Evolutionary conservation across 92 coral and sea anemone species (phyloP).

Genomic region (Anthopleura xanthogrammica): DNA sequence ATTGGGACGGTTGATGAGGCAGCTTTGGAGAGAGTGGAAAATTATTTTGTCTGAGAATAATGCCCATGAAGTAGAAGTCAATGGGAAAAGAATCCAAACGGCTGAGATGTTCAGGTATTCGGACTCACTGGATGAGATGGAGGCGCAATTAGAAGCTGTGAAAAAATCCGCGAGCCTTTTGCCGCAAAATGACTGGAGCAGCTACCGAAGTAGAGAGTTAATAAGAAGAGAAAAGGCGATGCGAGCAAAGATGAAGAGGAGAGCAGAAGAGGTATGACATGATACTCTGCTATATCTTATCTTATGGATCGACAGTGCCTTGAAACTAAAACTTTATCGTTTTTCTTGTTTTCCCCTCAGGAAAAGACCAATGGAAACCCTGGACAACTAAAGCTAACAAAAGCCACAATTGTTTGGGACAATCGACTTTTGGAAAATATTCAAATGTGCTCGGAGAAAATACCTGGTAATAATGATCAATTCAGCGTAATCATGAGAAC

Average conservation of each 20-base stretch:
- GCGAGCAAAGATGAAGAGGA: slow-evolving; percentile 31
- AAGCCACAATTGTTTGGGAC: slow-evolving; percentile 57
- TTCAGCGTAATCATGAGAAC: too few species aligned
- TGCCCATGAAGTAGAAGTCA: slow-evolving; percentile 21
- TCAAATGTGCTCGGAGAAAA: slow-evolving; percentile 54
- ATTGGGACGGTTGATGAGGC: slow-evolving; percentile 27
- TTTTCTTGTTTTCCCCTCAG: too few species aligned
- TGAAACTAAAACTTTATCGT: too few species aligned
- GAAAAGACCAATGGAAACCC: too few species aligned
- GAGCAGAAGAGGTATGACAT: slow-evolving; percentile 3
- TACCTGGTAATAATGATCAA: slow-evolving; percentile 50
- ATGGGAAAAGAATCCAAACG: slow-evolving; percentile 18
- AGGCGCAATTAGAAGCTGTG: slow-evolving; percentile 35
- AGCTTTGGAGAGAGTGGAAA: slow-evolving; percentile 46
- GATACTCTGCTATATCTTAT: too few species aligned
- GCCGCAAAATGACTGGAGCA: background rate
- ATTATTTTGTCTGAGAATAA: slow-evolving; percentile 16
- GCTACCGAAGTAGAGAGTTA: slow-evolving; percentile 24
- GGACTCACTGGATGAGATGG: slow-evolving; percentile 48
- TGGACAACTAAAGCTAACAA: background rate
- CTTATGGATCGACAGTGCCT: too few species aligned
- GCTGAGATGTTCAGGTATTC: slow-evolving; percentile 38
- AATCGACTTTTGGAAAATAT: slow-evolving; percentile 55
- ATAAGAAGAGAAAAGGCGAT: slow-evolving; percentile 35
- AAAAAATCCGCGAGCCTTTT: slow-evolving; percentile 19